A percentile compares a stretch with the other conserved stretches of the same genome.
Conservation (phyloP, 2,797 vertebrate genomes). For the Parauchenoglanis punctatus region DNA sequence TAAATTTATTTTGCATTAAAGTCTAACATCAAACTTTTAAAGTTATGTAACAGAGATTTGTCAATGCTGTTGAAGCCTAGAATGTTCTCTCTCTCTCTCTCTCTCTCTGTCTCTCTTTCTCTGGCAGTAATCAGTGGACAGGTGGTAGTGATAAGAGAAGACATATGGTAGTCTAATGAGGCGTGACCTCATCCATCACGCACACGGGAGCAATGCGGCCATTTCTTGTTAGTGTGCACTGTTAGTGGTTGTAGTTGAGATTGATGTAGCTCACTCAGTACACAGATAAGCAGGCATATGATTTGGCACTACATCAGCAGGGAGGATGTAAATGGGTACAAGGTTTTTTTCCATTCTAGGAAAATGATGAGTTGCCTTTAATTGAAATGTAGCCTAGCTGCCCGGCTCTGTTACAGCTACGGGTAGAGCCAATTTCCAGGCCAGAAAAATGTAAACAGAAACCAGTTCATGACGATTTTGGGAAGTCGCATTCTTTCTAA, state of each 20-base stretch:
- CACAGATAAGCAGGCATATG: conserved; percentile 13
- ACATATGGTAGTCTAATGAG: conserved; percentile 65
- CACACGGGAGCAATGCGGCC: conserved; percentile 14
- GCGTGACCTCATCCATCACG: conserved; percentile 46
- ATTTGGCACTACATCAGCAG: background rate
- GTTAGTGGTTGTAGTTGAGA: conserved; percentile 14
- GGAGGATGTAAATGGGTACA: background rate
- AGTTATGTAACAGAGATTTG: conserved; percentile 7
- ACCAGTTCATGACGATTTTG: background rate
- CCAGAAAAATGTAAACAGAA: background rate
- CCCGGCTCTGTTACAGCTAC: background rate
- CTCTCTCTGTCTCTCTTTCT: conserved; percentile 15
- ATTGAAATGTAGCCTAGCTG: background rate
- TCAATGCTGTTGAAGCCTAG: background rate
- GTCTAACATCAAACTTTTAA: background rate
- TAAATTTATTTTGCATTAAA: background rate
- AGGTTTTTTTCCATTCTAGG: background rate
- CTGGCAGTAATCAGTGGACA: conserved; percentile 58
- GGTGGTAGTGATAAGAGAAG: conserved; percentile 62
- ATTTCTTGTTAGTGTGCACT: conserved; percentile 20
- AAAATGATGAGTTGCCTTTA: background rate
- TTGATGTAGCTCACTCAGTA: conserved; percentile 15
- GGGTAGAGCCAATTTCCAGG: background rate
- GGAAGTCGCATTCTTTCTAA: background rate
- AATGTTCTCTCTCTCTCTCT: conserved; percentile 45